A percentile compares a stretch with the other conserved stretches of the same genome.
phyloP scores from a whole-genome alignment of 2,113 vertebrate species.

The Coreoperca whiteheadi region DNA sequence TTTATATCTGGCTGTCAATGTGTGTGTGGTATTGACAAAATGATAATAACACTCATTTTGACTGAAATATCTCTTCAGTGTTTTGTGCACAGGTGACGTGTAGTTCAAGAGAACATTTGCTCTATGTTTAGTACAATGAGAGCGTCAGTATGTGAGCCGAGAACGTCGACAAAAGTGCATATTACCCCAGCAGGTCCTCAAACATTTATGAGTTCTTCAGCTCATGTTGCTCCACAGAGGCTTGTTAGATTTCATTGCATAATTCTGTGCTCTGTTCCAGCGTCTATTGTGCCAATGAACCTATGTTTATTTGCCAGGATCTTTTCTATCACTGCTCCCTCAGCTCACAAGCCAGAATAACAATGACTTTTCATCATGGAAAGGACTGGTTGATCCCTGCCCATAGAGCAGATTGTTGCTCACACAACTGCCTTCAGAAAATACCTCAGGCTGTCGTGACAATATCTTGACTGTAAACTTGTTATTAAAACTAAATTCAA shows the following conservation, averaged over 20 bases:
- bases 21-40: neutral
- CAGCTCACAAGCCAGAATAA: conserved; percentile 64
- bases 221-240: conserved; percentile 76
- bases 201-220: conserved; percentile 82
- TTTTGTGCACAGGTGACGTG: conserved; percentile 31
- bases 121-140: conserved; percentile 51
- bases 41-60: neutral
- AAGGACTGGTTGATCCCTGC: conserved; percentile 55
- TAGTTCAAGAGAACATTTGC: conserved; percentile 34
- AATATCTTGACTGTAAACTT: neutral
- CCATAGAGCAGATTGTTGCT: conserved; percentile 42
- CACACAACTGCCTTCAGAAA: conserved; percentile 29
- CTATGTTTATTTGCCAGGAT: conserved; percentile 73
- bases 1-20: conserved; percentile 31
- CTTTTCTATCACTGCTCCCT: conserved; percentile 65
- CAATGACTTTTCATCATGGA: conserved; percentile 71
- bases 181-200: conserved; percentile 73
- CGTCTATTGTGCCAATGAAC: conserved; percentile 67
- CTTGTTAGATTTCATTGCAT: conserved; percentile 81
- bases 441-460: conserved; percentile 11
- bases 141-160: conserved; percentile 36
- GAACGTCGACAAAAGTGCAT: conserved; percentile 56
- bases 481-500: conserved; percentile 23
- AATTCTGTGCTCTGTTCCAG: conserved; percentile 65
- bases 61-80: conserved; percentile 22